phyloP scores from a whole-genome alignment of 2,797 vertebrate genomes.

The Delichon dasypus region DNA sequence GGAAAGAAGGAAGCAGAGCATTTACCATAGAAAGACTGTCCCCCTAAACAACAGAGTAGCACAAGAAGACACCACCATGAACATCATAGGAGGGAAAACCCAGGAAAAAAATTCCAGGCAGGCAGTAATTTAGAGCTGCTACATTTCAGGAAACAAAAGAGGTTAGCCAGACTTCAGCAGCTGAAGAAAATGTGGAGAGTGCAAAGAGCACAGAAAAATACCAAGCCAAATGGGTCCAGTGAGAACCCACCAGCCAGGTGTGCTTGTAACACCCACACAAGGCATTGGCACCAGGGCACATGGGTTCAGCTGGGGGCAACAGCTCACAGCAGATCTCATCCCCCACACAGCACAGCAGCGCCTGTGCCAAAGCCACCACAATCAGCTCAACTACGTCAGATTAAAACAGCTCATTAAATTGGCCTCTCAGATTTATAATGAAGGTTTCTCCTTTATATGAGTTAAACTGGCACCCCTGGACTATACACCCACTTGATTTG shows the following conservation, averaged over 20 bases:
- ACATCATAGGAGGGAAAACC: not conserved
- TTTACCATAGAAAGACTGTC: not conserved
- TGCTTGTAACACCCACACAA: not conserved
- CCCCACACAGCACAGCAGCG: fast-evolving
- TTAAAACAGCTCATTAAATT: conserved; percentile 8
- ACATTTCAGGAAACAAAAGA: not conserved
- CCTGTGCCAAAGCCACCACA: not conserved
- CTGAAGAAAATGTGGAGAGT: not conserved
- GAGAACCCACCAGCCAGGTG: not conserved
- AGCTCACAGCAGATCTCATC: not conserved
- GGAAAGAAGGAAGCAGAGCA: not conserved
- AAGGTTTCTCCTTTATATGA: not conserved
- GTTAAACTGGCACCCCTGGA: not conserved
- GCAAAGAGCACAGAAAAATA: not conserved
- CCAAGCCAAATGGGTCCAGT: not conserved
- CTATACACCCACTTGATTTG: not conserved
- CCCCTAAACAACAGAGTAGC: not conserved
- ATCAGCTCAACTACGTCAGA: not conserved
- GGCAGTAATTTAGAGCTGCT: not conserved
- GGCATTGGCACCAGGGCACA: fast-evolving
- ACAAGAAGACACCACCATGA: not conserved
- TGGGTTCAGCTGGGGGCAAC: fast-evolving
- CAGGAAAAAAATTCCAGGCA: fast-evolving
- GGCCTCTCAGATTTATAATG: not conserved
- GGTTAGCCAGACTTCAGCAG: not conserved